Evolutionary conservation across 2,888 invertebrate species (phyloP), one percentile per base, ranked within the genome.

Genomic region (Volucella zonaria): DNA sequence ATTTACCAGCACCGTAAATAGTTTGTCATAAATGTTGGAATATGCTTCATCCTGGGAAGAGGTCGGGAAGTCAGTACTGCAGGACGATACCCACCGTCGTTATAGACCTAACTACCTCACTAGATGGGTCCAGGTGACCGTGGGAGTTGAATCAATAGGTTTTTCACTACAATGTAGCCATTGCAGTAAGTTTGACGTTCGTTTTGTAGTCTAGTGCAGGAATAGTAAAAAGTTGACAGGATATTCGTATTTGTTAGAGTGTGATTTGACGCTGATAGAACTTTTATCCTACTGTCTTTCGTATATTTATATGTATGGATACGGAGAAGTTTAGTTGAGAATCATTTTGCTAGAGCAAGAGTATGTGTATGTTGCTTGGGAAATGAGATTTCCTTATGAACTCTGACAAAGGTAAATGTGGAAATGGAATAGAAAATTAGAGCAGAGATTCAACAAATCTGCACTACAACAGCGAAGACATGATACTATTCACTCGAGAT

Each of bases 11-110:
- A 31, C 71, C 61, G 54, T 82, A 76, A 76, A 82, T 77, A 82
- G 82, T 82, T 82, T 76, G 70, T 76, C 71, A 81, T 81, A 76
- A 82, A 76, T 76, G 82, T 67, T 76, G 70, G 82, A 82, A 76
- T 82, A 82, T 76, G 76, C 77, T 82, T 67, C 71, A 71, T 76
- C 66, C 66, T 12, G 70, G 81, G 64, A 58, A 31, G 59, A 52
- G 10, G 15, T 49, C 49, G 31, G 51, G 52, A 23, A 40, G 45
- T 38, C 6, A 56, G 45, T 31, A 0, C 31, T 31, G 31, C 31
- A 11, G 49, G 8, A 31, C 40, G 47, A 0, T 23, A 59, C n/a
- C n/a, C n/a, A n/a, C n/a, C 40, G 59, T 61, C 66, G 61, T 71
- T 67, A 45, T 59, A 54, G 64, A 66, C 58, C 45, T 45, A 81